Percentiles rank a stretch among this genome's conserved stretches.
Conservation (phyloP, 2,888 invertebrate species). For the Embidobia sp. region DNA sequence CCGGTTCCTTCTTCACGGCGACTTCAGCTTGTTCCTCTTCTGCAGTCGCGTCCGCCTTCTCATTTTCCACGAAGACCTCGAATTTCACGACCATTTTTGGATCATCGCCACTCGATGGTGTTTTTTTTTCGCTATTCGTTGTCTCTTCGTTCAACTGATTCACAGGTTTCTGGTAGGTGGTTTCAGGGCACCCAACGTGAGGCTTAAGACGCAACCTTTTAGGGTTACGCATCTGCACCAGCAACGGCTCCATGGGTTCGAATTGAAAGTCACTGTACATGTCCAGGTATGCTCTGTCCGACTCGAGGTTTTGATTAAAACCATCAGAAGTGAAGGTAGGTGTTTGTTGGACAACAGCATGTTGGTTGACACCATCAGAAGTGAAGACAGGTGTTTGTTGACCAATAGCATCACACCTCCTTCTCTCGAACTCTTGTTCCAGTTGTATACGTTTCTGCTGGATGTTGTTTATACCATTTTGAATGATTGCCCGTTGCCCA, state of each 20-base stretch:
- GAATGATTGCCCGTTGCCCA: conserved; percentile 74
- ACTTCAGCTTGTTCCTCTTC: not conserved
- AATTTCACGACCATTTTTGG: too few relatives aligned
- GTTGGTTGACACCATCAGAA: too few relatives aligned
- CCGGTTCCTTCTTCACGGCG: not conserved
- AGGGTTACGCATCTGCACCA: conserved; percentile 67
- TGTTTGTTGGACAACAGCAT: too few relatives aligned
- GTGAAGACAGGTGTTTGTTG: too few relatives aligned
- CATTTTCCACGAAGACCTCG: too few relatives aligned
- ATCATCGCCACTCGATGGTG: too few relatives aligned
- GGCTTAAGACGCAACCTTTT: conserved; percentile 73
- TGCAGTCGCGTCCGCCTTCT: not conserved
- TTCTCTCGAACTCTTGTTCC: conserved; percentile 46
- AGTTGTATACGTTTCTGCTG: conserved; percentile 76
- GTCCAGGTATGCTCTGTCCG: too few relatives aligned
- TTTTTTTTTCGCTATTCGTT: too few relatives aligned
- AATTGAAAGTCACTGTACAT: conserved; percentile 17
- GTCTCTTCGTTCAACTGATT: too few relatives aligned
- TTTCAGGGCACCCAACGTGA: conserved; percentile 72
- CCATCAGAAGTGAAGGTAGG: too few relatives aligned
- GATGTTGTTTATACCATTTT: conserved; percentile 71
- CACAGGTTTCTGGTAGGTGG: conserved; percentile 66
- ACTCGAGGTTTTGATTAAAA: too few relatives aligned
- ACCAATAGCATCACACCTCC: not conserved
- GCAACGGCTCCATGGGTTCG: conserved; percentile 75